Conservation (phyloP, 2,888 invertebrate species). For the Rugalucina vietnamica region DNA sequence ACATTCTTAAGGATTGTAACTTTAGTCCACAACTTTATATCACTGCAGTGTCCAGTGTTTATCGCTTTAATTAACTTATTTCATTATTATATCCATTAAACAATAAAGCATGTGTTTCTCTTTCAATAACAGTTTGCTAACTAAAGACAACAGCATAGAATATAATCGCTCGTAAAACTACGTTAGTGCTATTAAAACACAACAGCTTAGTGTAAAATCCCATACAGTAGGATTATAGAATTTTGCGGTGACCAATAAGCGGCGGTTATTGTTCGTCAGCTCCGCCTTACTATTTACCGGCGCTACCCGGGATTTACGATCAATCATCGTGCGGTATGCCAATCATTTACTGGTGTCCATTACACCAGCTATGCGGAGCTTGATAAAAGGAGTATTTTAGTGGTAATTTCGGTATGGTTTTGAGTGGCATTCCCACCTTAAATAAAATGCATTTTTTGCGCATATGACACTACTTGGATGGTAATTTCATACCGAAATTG, state of each 20-base stretch:
- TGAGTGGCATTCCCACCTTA: too few relatives aligned
- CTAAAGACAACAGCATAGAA: too few relatives aligned
- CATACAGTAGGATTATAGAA: conserved; percentile 43
- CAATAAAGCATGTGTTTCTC: too few relatives aligned
- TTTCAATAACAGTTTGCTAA: too few relatives aligned
- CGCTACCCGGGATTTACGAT: conserved; percentile 63
- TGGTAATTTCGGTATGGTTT: too few relatives aligned
- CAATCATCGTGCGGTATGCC: conserved; percentile 76
- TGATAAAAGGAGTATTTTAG: too few relatives aligned
- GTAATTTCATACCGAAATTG: too few relatives aligned
- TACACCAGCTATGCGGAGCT: too few relatives aligned
- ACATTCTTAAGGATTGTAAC: background rate
- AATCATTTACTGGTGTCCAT: conserved; percentile 76
- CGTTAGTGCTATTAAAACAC: conserved; percentile 58
- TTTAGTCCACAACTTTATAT: background rate
- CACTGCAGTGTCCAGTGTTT: background rate
- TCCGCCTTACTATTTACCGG: conserved; percentile 70
- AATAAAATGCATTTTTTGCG: too few relatives aligned
- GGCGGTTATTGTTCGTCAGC: conserved; percentile 51
- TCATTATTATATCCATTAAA: background rate
- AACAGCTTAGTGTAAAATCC: conserved; percentile 47
- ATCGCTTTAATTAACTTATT: background rate
- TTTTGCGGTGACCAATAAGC: conserved; percentile 49
- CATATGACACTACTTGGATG: too few relatives aligned
- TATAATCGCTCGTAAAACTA: conserved; percentile 54